phyloP scores from a whole-genome alignment of 2,888 invertebrate species.

The Tenthredo amoena region DNA sequence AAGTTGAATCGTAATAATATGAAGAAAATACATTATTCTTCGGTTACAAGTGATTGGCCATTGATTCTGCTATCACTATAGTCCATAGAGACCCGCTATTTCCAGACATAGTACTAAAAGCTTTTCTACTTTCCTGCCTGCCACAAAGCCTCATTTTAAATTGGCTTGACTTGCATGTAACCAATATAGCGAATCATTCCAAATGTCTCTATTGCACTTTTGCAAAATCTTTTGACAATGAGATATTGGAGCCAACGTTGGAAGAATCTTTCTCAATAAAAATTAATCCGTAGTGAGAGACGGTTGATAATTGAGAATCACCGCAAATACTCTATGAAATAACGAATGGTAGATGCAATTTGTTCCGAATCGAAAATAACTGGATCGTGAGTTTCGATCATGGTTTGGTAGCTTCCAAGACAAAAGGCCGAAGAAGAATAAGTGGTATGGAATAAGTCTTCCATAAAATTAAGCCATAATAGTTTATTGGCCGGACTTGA shows the following conservation, averaged over 20 bases:
- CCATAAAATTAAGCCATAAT: not conserved
- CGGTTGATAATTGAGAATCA: not conserved
- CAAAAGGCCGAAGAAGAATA: too few species aligned
- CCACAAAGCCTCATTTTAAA: not conserved
- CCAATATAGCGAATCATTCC: not conserved
- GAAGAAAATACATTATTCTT: not conserved
- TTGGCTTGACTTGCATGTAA: not conserved
- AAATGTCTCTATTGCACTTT: not conserved
- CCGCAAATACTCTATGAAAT: not conserved
- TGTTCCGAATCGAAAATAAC: not conserved
- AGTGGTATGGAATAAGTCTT: not conserved
- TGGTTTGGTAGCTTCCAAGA: not conserved
- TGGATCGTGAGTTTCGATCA: not conserved
- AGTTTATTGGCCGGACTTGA: not conserved
- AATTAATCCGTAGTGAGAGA: not conserved
- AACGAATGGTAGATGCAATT: not conserved
- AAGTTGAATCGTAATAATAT: slow-evolving; percentile 3
- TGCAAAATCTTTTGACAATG: not conserved
- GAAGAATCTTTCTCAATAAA: not conserved
- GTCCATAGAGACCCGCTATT: not conserved
- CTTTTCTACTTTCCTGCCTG: not conserved
- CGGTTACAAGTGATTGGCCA: not conserved
- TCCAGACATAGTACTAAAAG: not conserved
- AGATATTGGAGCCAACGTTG: not conserved
- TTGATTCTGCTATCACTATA: not conserved